Conservation (phyloP, 2,888 invertebrate genomes). For the Drosophila fungiperda region DNA sequence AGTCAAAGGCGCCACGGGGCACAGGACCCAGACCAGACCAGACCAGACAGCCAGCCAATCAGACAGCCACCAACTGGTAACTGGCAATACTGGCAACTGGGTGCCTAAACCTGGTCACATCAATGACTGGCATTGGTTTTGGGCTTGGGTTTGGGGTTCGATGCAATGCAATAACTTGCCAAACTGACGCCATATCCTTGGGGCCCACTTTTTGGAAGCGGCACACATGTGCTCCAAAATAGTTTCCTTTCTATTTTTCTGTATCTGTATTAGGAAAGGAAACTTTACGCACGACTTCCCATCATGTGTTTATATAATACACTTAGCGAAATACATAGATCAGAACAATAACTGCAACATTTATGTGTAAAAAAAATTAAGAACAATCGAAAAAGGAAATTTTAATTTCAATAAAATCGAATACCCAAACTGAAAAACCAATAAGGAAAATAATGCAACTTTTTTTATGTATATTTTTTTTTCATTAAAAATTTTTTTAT, state of each 20-base stretch:
- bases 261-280: slow-evolving; percentile 19
- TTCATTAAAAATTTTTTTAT: background rate
- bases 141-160: slow-evolving; percentile 25
- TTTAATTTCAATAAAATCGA: background rate
- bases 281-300: slow-evolving; percentile 51
- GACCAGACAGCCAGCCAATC: slow-evolving; percentile 11
- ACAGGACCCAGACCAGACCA: slow-evolving; percentile 10
- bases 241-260: slow-evolving; percentile 8
- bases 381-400: background rate
- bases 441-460: too few relatives aligned
- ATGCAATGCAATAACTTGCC: slow-evolving; percentile 73
- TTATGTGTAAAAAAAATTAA: background rate
- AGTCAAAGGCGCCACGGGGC: slow-evolving; percentile 74
- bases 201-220: slow-evolving; percentile 62
- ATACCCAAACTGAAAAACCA: background rate
- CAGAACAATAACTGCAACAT: background rate
- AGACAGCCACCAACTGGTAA: slow-evolving; percentile 6
- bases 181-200: slow-evolving; percentile 73
- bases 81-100: slow-evolving; percentile 36
- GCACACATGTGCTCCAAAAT: slow-evolving; percentile 22
- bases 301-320: slow-evolving; percentile 29
- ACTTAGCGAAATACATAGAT: slow-evolving; percentile 32
- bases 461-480: background rate
- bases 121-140: slow-evolving; percentile 13
- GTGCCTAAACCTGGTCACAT: slow-evolving; percentile 30